Evolutionary conservation across 2,888 invertebrate genomes (phyloP).

Genomic region (Andrena chrysosceles): DNA sequence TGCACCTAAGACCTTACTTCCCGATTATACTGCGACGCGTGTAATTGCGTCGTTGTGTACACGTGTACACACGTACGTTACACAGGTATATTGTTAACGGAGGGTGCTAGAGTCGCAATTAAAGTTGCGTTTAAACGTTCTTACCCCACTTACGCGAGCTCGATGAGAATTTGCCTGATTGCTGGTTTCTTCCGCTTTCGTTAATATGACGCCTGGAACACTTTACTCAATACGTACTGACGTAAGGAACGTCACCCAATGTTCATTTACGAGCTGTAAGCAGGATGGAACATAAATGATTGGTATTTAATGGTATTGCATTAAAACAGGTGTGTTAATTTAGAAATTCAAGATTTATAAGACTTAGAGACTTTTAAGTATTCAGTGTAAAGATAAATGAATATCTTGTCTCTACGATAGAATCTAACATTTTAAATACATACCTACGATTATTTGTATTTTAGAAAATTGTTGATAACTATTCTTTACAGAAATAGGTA

Average conservation of each 20-base stretch:
- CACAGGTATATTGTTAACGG: slow-evolving; percentile 30
- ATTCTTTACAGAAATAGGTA: no score
- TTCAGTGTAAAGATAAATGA: no score
- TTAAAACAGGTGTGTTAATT: no score
- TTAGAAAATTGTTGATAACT: no score
- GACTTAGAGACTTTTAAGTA: no score
- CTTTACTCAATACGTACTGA: neutral
- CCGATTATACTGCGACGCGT: slow-evolving; percentile 18
- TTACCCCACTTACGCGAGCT: slow-evolving; percentile 26
- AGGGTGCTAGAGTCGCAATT: slow-evolving; percentile 41
- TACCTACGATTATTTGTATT: no score
- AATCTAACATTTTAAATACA: neutral
- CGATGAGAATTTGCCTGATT: slow-evolving; percentile 22
- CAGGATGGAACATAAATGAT: neutral
- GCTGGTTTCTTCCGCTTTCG: neutral
- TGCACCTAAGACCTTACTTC: slow-evolving; percentile 24
- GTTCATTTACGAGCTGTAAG: neutral
- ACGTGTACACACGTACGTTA: slow-evolving; percentile 4
- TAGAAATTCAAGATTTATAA: no score
- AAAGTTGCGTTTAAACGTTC: slow-evolving; percentile 54
- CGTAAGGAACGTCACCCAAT: neutral
- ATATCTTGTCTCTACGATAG: neutral
- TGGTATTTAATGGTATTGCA: no score
- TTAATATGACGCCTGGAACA: neutral
- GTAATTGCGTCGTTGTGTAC: slow-evolving; percentile 2